phyloP scores from a whole-genome alignment of 2,888 invertebrate species.

The Lepidochitona cinerea region DNA sequence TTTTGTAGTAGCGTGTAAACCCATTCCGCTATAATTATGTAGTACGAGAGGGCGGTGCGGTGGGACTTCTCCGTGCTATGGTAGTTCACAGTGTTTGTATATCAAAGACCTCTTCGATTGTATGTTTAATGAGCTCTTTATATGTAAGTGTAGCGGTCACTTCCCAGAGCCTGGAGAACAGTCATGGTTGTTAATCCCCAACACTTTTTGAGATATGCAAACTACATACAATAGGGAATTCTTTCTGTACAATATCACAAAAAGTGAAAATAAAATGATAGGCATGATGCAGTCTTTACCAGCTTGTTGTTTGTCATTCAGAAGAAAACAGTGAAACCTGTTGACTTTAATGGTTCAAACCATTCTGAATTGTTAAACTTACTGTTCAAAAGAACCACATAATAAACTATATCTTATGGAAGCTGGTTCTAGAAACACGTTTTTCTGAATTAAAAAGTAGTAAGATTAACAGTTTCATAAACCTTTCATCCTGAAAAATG shows the following conservation, averaged over 20 bases:
- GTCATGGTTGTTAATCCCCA: conserved; percentile 3
- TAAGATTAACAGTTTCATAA: too few relatives aligned
- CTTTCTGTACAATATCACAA: conserved; percentile 5
- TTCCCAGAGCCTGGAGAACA: neutral
- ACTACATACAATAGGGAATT: conserved; percentile 1
- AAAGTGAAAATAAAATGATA: conserved; percentile 1
- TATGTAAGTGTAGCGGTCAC: conserved; percentile 2
- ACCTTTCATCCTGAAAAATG: too few relatives aligned
- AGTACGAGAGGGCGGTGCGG: neutral
- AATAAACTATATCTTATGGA: too few relatives aligned
- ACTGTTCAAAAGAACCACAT: too few relatives aligned
- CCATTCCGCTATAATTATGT: neutral
- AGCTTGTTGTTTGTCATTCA: neutral
- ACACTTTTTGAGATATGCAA: conserved; percentile 9
- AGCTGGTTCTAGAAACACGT: too few relatives aligned
- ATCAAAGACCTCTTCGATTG: neutral
- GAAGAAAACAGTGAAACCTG: too few relatives aligned
- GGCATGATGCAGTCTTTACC: conserved; percentile 6
- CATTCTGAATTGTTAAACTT: too few relatives aligned
- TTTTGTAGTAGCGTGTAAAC: conserved; percentile 1
- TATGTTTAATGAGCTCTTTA: neutral
- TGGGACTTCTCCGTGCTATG: neutral
- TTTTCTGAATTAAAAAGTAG: too few relatives aligned
- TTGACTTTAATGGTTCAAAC: too few relatives aligned
- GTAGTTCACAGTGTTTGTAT: neutral